Base-by-base conservation (phyloP, 2,113 vertebrate genomes). In the Cygnus atratus region DNA sequence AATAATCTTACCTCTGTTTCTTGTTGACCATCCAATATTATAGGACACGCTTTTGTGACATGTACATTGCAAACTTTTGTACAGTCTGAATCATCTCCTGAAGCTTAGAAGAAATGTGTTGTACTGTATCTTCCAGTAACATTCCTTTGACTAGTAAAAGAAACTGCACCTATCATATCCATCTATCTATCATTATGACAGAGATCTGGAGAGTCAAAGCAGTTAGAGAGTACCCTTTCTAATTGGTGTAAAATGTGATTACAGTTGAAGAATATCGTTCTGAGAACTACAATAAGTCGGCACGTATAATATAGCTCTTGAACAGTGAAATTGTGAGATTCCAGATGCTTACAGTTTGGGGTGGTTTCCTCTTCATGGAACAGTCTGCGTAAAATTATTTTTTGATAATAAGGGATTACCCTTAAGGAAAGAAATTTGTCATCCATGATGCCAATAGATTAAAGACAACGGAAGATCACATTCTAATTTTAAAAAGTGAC, bases 401-500 rank as follows among this genome's bases (percentile, higher is more conserved):
- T 89, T 55, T 91, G 44, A 89, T 93, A 97, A 95, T 88, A 95
- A 85, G 68, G 63, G 20, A 95, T 93, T 93, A 84, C 90, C 76
- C 93, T 92, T 94, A 83, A 97, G 92, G 80, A 90, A 94, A 94
- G 63, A 97, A 95, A 97, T 93, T 94, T 97, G 74, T 98, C 91
- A 97, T 71, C 75, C 67, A 31, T 89, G 62, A 96, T 94, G 52
- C 78, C 97, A 97, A 95, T 61, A 97, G 91, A 97, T 94, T 96
- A 92, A 95, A 97, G 78, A 97, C 94, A 97, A 96, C 73, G 52
- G 90, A 96, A 92, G 82, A 97, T 77, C 90, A 95, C 70, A 88
- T 92, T 95, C 39, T 97, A 95, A 97, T 97, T 97, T 17, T 43
- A 90, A 96, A 97, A 97, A 90, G 39, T 91, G 84, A 89, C 93